These are phyloP conservation scores for Myoxocephalus aenaeus DNA, from an alignment of 2,797 vertebrate genomes.

Conservation along the genomic window DNA sequence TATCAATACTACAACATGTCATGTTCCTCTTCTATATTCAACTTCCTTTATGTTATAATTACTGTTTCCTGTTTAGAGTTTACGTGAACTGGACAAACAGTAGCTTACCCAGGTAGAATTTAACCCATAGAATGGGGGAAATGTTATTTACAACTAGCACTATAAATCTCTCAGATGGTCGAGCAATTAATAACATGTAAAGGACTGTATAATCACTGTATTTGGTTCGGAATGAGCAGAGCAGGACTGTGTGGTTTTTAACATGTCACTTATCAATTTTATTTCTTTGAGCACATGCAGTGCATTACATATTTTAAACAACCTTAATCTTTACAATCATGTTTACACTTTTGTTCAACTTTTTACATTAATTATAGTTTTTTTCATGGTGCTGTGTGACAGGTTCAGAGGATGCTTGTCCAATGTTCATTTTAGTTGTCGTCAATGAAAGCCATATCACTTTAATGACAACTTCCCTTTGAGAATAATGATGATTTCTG, in stretches of 20 bases:
- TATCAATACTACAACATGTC: neutral
- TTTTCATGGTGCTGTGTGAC: constrained; percentile 63
- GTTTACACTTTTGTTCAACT: neutral
- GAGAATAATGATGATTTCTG: constrained; percentile 80
- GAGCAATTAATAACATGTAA: constrained; percentile 7
- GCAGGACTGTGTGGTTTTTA: constrained; percentile 3
- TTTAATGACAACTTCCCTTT: constrained; percentile 63
- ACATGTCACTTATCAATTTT: neutral
- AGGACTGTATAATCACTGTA: constrained; percentile 13
- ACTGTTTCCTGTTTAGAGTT: constrained; percentile 18
- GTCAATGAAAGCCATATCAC: constrained; percentile 76
- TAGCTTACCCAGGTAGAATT: constrained; percentile 1
- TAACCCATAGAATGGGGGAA: neutral
- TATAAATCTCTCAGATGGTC: constrained; percentile 31
- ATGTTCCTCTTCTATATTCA: neutral
- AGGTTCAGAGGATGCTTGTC: neutral
- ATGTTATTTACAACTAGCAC: constrained; percentile 7
- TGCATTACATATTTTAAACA: constrained; percentile 8
- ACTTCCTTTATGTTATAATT: neutral
- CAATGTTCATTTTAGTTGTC: constrained; percentile 83
- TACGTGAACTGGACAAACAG: constrained; percentile 21
- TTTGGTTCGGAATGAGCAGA: constrained; percentile 27
- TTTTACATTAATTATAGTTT: neutral
- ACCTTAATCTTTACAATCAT: neutral
- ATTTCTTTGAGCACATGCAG: neutral